Evolutionary conservation across 2,888 invertebrate genomes (phyloP).

Genomic region (Rotaria socialis): DNA sequence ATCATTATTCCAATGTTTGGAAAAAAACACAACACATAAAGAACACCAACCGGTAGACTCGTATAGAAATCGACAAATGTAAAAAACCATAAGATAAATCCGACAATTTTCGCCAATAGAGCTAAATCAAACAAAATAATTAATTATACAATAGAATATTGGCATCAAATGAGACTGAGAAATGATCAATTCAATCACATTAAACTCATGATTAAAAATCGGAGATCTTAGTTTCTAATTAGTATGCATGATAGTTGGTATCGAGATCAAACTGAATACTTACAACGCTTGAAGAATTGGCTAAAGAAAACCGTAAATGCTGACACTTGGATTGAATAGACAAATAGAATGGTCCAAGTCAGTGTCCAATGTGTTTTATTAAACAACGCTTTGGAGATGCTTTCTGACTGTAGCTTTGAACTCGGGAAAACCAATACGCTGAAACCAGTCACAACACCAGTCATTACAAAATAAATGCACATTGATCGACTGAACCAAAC

Average conservation of each 20-base stretch:
- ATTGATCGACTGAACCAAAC: slow-evolving; percentile 40
- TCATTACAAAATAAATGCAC: slow-evolving; percentile 33
- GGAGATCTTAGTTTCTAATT: no score
- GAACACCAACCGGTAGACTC: slow-evolving; percentile 17
- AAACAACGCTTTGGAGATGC: neutral
- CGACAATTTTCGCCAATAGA: slow-evolving; percentile 39
- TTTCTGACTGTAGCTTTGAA: neutral
- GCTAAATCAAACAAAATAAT: slow-evolving; percentile 27
- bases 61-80: slow-evolving; percentile 42
- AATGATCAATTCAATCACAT: no score
- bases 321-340: slow-evolving; percentile 35
- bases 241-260: no score
- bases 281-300: slow-evolving; percentile 32
- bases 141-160: no score
- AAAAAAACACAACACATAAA: slow-evolving; percentile 40
- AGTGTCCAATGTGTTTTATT: neutral
- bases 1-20: slow-evolving; percentile 39
- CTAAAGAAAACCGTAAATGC: slow-evolving; percentile 36
- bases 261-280: no score
- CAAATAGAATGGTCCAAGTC: no score
- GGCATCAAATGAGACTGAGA: no score
- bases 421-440: neutral
- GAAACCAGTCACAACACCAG: neutral
- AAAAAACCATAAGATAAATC: slow-evolving; percentile 39
- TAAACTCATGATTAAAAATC: no score